Conservation (phyloP, 2,113 vertebrate species). For the Dromiciops gliroides region DNA sequence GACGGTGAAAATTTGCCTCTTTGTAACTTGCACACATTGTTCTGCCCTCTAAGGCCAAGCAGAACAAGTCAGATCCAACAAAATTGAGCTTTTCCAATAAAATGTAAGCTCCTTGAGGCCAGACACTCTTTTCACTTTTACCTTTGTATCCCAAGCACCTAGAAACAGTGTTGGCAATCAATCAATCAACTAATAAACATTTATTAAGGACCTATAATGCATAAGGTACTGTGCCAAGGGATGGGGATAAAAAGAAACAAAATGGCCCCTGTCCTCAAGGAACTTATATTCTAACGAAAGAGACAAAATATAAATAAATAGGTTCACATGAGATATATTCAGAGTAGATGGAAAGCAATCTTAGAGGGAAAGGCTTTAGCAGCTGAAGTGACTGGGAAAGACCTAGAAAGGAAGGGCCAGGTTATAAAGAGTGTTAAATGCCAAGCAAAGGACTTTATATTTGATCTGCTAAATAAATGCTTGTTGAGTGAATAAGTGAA, state of each 20-base stretch:
- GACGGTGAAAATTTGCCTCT: neutral
- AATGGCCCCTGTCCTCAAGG: neutral
- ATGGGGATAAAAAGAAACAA: neutral
- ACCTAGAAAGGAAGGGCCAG: neutral
- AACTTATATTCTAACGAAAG: neutral
- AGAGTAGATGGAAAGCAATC: neutral
- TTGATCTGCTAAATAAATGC: neutral
- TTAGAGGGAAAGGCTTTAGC: neutral
- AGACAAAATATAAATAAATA: neutral
- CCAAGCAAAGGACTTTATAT: neutral
- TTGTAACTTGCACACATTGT: neutral
- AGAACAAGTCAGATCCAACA: neutral
- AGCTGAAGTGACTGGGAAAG: neutral
- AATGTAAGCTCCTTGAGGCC: neutral
- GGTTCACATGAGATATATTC: neutral
- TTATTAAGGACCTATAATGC: neutral
- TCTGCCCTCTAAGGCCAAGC: neutral
- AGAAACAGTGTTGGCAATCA: neutral
- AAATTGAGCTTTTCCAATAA: neutral
- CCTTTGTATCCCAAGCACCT: neutral
- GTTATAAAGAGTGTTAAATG: neutral
- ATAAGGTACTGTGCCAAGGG: neutral
- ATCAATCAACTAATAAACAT: neutral
- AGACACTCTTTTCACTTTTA: neutral
- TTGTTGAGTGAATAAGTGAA: neutral